Evolutionary conservation across 2,113 vertebrate genomes (phyloP).

Genomic region (Phalacrocorax carbo): DNA sequence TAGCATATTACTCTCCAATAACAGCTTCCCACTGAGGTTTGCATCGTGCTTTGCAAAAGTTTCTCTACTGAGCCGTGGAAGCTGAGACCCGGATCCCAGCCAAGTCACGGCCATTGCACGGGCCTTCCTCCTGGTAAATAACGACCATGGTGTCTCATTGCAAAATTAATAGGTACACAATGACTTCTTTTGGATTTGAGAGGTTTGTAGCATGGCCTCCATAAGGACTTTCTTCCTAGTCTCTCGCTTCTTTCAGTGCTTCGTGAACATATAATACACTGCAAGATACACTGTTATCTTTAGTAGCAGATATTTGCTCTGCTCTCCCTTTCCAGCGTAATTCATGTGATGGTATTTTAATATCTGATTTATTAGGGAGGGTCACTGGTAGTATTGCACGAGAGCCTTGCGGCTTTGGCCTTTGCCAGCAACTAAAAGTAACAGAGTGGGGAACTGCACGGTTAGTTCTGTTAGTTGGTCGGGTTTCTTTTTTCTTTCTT

Average conservation of each 20-base stretch:
- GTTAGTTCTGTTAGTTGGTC: background rate
- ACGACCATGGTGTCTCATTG: background rate
- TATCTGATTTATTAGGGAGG: constrained; percentile 13
- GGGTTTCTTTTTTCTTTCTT: constrained; percentile 44
- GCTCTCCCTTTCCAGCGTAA: background rate
- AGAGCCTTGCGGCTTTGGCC: constrained; percentile 4
- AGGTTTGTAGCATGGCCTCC: background rate
- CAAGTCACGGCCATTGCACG: background rate
- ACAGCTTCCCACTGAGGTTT: background rate
- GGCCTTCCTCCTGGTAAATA: background rate
- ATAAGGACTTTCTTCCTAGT: background rate
- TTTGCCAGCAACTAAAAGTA: background rate
- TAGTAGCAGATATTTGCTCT: background rate
- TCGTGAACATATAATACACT: background rate
- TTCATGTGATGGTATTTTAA: background rate
- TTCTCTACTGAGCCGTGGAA: background rate
- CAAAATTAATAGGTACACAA: background rate
- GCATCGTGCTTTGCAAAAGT: fast-evolving
- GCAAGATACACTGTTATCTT: background rate
- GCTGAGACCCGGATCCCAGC: background rate
- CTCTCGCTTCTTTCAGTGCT: background rate
- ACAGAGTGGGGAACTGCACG: background rate
- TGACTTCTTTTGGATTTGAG: background rate
- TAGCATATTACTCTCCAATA: background rate
- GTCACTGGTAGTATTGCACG: background rate